phyloP scores from a whole-genome alignment of 2,797 vertebrate genomes.

The Pipistrellus pygmaeus region DNA sequence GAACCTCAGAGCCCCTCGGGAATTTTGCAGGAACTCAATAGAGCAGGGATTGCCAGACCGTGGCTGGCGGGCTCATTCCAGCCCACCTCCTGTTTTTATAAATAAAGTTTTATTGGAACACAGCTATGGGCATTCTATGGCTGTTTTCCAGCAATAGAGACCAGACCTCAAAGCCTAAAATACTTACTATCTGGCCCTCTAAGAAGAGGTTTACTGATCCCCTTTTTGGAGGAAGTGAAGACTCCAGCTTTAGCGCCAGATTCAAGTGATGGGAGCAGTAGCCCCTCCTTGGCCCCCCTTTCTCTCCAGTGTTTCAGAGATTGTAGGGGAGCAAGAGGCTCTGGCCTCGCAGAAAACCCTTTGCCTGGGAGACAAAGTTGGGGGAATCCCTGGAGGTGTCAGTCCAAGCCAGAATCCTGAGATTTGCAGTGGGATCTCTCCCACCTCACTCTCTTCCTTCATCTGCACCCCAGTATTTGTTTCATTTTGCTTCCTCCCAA shows the following conservation, averaged over 20 bases:
- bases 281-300: background rate
- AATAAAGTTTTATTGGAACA: constrained; percentile 51
- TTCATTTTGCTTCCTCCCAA: background rate
- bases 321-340: background rate
- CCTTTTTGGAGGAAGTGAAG: background rate
- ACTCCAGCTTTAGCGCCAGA: no score
- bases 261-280: background rate
- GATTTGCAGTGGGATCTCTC: background rate
- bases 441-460: background rate
- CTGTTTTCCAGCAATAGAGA: background rate
- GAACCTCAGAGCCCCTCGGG: background rate
- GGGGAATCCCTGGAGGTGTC: background rate
- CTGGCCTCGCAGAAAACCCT: background rate
- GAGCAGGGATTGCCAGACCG: background rate
- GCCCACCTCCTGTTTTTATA: background rate
- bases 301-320: background rate
- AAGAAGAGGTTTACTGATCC: background rate
- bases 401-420: background rate
- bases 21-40: background rate
- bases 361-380: background rate
- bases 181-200: background rate
- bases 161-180: background rate
- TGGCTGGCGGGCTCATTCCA: background rate
- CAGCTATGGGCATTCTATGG: background rate
- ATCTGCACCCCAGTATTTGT: background rate